Conservation (phyloP, 1,140 invertebrate genomes). For the Cepaea nemoralis region DNA sequence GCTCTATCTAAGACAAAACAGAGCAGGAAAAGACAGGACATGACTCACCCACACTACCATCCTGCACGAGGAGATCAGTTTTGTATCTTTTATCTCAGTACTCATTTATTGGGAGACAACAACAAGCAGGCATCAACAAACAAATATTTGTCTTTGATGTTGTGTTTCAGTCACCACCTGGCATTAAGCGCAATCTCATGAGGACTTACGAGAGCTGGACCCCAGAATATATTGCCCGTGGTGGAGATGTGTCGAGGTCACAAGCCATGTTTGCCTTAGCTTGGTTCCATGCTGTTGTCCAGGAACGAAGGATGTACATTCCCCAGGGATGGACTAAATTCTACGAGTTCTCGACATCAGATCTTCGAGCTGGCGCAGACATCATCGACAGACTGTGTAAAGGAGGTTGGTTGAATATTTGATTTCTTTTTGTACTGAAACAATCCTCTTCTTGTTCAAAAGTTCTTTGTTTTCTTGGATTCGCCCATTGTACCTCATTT, state of each 20-base stretch:
- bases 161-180: constrained; percentile 76
- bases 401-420: constrained; percentile 28
- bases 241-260: constrained; percentile 71
- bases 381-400: constrained; percentile 78
- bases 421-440: too few species aligned
- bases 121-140: too few species aligned
- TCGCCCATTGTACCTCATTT: too few species aligned
- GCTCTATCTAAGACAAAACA: too few species aligned
- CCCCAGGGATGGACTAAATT: constrained; percentile 89
- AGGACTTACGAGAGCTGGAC: constrained; percentile 77
- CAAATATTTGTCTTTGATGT: too few species aligned
- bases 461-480: too few species aligned
- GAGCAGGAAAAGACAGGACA: too few species aligned
- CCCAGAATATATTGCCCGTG: constrained; percentile 73
- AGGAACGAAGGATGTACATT: constrained; percentile 88
- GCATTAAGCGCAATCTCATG: constrained; percentile 78
- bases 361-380: constrained; percentile 83
- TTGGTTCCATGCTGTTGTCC: constrained; percentile 88
- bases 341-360: constrained; percentile 90
- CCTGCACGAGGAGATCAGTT: too few species aligned
- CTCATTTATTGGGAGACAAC: too few species aligned
- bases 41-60: too few species aligned
- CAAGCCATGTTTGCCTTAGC: constrained; percentile 80
- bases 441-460: too few species aligned
- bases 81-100: too few species aligned